phyloP scores from a whole-genome alignment of 1,140 invertebrate species.

The Hypsibius dujardini region DNA sequence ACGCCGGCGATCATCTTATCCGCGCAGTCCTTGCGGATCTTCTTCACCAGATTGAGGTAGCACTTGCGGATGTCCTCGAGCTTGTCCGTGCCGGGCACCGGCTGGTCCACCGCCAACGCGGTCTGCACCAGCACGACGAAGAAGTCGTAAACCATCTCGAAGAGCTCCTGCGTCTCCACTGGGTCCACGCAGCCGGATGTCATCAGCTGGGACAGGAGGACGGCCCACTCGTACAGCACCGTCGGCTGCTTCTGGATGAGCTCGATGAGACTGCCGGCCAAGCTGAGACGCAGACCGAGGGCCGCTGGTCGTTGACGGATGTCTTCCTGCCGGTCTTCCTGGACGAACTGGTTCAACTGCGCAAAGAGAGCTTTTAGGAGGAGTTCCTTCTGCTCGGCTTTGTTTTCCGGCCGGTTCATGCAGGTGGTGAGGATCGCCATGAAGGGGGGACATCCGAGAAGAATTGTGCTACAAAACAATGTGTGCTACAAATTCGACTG shows the following conservation, averaged over 20 bases:
- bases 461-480: slow-evolving; percentile 33
- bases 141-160: slow-evolving; percentile 88
- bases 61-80: slow-evolving; percentile 49
- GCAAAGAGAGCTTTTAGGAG: not conserved
- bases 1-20: slow-evolving; percentile 53
- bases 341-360: not conserved
- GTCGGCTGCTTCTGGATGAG: slow-evolving; percentile 72
- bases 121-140: slow-evolving; percentile 80
- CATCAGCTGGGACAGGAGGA: slow-evolving; percentile 69
- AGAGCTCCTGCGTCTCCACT: slow-evolving; percentile 54
- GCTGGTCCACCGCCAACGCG: slow-evolving; percentile 56
- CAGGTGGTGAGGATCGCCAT: slow-evolving; percentile 78
- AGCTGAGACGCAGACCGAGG: slow-evolving; percentile 64
- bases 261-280: slow-evolving; percentile 89
- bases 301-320: slow-evolving; percentile 35
- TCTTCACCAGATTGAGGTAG: slow-evolving; percentile 85
- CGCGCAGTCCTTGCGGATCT: slow-evolving; percentile 60
- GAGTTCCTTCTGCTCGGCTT: not conserved
- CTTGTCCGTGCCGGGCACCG: slow-evolving; percentile 5
- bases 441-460: slow-evolving; percentile 66
- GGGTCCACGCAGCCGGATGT: slow-evolving; percentile 75
- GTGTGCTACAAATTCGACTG: slow-evolving; percentile 32
- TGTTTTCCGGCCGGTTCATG: slow-evolving; percentile 39
- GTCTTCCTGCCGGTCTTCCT: not conserved
- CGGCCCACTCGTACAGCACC: slow-evolving; percentile 74